Evolutionary conservation across 2,888 invertebrate species (phyloP), one percentile per base, ranked within the genome.

Genomic region (Megalurothrips usitatus): DNA sequence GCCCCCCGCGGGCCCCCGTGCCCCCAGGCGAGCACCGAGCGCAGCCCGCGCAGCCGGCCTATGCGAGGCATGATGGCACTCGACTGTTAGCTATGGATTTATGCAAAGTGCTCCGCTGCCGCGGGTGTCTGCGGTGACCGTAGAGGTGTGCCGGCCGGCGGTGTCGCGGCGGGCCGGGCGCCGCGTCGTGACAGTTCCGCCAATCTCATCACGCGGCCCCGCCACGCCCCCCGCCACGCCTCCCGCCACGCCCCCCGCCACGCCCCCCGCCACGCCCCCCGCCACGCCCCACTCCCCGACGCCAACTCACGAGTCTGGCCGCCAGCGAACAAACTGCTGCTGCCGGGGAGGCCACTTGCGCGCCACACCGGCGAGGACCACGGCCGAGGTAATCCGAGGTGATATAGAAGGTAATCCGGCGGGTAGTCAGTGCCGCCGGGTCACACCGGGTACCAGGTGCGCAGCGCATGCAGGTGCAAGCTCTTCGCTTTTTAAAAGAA

Each of bases 1-100:
- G 52, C 1, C 10, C 49, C 10, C 10, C 14, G 49, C 49, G 49
- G 49, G 9, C 10, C 49, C 14, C 49, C 49, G 10, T 49, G 49
- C 14, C 10, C 10, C 49, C 14, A 14, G 9, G 14, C 14, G 52
- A 52, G 1, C 14, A 52, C 3, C 9, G 14, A 17, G 17, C 52
- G 52, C 12, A 12, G 17, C 12, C 14, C 52, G 9, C 49, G 49
- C 49, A 14, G 49, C 49, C 9, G 14, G 52, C 14, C 52, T 52
- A 2, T 12, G 14, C 12, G 49, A 49, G 52, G 52, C 52, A 1
- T 17, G 58, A 19, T 19, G 19, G 17, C 58, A 19, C 19, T 58
- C n/a, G 17, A n/a, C n/a, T 58, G 58, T 58, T 58, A 58, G 58
- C 58, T n/a, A 58, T 58, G 58, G 58, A 58, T 58, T 58, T 58